Percentiles rank a stretch among this genome's conserved stretches.
Evolutionary conservation across 30 jellyfish, hydroid and myxozoan genomes (phyloP).

Genomic region (Turritopsis dohrnii): DNA sequence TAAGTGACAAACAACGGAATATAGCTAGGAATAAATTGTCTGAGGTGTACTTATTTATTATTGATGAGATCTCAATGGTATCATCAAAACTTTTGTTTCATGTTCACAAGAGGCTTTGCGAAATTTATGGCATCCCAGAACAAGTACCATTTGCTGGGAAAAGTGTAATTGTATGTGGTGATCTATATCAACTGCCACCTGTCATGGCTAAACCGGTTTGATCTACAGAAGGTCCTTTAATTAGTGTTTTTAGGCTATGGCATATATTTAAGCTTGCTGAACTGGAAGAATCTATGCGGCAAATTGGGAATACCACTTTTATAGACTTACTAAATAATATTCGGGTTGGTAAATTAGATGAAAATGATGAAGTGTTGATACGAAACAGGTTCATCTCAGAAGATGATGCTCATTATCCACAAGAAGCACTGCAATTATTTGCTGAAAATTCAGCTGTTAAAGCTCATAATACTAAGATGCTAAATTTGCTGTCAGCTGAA

Average conservation of each 20-base stretch:
- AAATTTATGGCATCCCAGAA: not conserved
- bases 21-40: not conserved
- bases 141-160: not conserved
- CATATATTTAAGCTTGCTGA: not conserved
- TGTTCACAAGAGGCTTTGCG: not conserved
- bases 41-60: not conserved
- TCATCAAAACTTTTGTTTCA: not conserved
- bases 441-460: too few relatives aligned
- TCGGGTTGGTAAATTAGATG: not conserved
- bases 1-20: not conserved
- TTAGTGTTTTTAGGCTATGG: too few relatives aligned
- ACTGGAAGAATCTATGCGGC: not conserved
- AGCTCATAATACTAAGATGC: too few relatives aligned
- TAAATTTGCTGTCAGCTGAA: too few relatives aligned
- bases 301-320: not conserved
- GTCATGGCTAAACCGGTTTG: not conserved
- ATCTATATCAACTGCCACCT: not conserved
- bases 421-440: too few relatives aligned
- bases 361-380: not conserved
- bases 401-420: too few relatives aligned
- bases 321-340: not conserved
- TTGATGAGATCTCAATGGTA: not conserved
- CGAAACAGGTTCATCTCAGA: not conserved
- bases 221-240: too few relatives aligned
- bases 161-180: not conserved